Percentiles rank a stretch among this genome's conserved stretches.
phyloP scores from a whole-genome alignment of 1,140 invertebrate genomes.

The Bombus confusus region DNA sequence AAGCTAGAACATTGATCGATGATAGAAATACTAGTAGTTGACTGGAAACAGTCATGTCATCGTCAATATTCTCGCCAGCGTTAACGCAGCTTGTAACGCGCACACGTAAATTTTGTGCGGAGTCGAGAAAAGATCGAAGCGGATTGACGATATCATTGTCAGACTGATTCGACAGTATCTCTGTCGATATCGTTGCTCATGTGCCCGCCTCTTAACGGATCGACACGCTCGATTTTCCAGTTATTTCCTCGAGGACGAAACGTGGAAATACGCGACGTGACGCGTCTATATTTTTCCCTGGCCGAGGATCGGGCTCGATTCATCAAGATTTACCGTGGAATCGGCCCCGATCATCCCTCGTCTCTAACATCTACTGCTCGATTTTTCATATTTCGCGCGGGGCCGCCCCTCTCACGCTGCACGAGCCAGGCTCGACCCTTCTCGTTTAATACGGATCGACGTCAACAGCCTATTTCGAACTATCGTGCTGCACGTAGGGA shows the following conservation, averaged over 20 bases:
- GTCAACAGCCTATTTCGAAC: conserved; percentile 42
- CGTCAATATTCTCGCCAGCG: too few relatives aligned
- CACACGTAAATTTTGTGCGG: too few relatives aligned
- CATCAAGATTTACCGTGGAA: conserved; percentile 57
- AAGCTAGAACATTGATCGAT: too few relatives aligned
- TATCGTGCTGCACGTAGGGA: conserved; percentile 11
- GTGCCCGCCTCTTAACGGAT: neutral
- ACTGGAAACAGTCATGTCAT: too few relatives aligned
- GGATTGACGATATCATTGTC: neutral
- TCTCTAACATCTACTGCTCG: conserved; percentile 30
- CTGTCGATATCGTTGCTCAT: neutral
- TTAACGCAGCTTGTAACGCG: too few relatives aligned
- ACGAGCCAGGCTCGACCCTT: conserved; percentile 11
- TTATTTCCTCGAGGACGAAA: neutral
- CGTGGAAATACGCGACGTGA: conserved; percentile 36
- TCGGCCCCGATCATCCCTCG: neutral
- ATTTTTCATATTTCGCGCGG: conserved; percentile 66
- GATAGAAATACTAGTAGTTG: too few relatives aligned
- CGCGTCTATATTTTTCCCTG: conserved; percentile 52
- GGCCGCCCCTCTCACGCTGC: conserved; percentile 6
- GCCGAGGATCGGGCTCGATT: conserved; percentile 53
- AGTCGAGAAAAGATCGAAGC: too few relatives aligned
- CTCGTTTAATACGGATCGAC: conserved; percentile 51
- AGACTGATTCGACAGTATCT: neutral
- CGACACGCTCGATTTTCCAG: too few relatives aligned